These are phyloP conservation scores for Thyatira batis DNA, from an alignment of 2,888 invertebrate genomes.

Conservation along the genomic window DNA sequence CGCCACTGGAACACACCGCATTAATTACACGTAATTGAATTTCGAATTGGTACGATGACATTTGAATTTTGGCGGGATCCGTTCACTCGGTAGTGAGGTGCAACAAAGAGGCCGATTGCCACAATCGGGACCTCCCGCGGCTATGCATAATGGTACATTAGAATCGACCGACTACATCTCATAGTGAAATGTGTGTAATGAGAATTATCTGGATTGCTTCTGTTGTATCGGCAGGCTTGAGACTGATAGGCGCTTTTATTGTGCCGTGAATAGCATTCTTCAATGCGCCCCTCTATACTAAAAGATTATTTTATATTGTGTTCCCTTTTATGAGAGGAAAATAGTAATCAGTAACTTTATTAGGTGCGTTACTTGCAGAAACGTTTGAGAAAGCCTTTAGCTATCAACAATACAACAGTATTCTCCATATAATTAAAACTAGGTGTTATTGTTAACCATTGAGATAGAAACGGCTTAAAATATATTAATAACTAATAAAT, in stretches of 20 bases:
- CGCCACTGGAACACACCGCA: conserved; percentile 74
- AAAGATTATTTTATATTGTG: conserved; percentile 74
- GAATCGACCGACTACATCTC: conserved; percentile 71
- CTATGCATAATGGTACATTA: conserved; percentile 70
- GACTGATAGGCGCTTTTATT: conserved; percentile 66
- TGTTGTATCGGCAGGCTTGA: conserved; percentile 72
- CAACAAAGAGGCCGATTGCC: conserved; percentile 72
- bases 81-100: conserved; percentile 73
- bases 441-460: conserved; percentile 22
- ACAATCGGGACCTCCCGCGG: conserved; percentile 74
- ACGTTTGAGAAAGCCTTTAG: conserved; percentile 46
- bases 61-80: conserved; percentile 81
- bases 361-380: conserved; percentile 76
- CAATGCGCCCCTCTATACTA: conserved; percentile 66
- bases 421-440: conserved; percentile 20
- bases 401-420: conserved; percentile 33
- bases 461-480: too few relatives aligned
- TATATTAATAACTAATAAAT: background rate
- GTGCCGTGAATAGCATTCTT: conserved; percentile 72
- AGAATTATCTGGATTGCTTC: conserved; percentile 80
- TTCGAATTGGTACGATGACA: conserved; percentile 86
- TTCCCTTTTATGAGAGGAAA: conserved; percentile 67
- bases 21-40: conserved; percentile 85
- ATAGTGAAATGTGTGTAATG: conserved; percentile 80
- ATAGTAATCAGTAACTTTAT: conserved; percentile 77